phyloP scores from a whole-genome alignment of 2,888 invertebrate species.

The Rhimphoctona megacephalus region DNA sequence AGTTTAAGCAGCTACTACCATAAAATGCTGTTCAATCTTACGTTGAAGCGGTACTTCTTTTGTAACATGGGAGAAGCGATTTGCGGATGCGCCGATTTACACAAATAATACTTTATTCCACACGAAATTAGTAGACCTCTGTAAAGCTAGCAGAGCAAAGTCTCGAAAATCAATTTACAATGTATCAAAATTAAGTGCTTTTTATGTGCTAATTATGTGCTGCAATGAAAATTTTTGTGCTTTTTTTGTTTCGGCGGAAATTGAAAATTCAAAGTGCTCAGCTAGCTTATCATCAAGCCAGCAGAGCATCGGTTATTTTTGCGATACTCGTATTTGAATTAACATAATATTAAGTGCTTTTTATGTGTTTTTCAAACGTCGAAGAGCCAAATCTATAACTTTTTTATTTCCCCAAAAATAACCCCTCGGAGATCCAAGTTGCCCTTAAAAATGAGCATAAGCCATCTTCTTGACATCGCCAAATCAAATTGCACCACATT shows the following conservation, averaged over 20 bases:
- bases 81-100: no score
- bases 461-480: background rate
- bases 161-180: background rate
- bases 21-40: no score
- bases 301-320: background rate
- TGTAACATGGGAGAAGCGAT: no score
- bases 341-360: background rate
- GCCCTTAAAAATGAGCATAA: background rate
- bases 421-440: background rate
- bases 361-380: slow-evolving; percentile 2
- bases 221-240: background rate
- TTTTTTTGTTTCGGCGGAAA: background rate
- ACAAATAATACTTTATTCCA: no score
- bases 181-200: background rate
- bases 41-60: no score
- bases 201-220: background rate
- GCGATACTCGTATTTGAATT: no score
- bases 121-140: no score
- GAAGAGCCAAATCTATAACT: background rate
- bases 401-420: background rate
- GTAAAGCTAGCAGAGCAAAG: background rate
- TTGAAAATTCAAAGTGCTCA: background rate
- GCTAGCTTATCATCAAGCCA: no score
- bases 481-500: background rate
- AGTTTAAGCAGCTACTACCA: no score